Evolutionary conservation across 1,140 invertebrate genomes (phyloP).

Genomic region (Catajapyx aquilonaris): DNA sequence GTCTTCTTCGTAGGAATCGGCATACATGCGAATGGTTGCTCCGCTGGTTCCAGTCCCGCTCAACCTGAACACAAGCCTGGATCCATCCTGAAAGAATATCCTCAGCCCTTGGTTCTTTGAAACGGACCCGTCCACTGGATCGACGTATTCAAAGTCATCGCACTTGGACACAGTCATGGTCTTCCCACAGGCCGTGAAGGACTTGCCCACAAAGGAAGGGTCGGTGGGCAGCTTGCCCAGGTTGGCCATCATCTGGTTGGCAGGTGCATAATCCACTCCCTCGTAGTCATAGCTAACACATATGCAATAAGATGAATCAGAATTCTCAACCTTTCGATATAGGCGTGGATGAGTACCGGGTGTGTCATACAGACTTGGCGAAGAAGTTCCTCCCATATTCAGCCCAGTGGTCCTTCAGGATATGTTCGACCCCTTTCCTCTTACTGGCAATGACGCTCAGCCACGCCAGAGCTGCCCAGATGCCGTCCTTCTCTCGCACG

Average conservation of each 20-base stretch:
- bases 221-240: slow-evolving; percentile 45
- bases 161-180: slow-evolving; percentile 48
- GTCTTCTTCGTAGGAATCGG: slow-evolving; percentile 67
- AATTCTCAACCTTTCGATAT: no score
- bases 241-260: slow-evolving; percentile 65
- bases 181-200: slow-evolving; percentile 35
- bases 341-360: no score
- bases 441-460: slow-evolving; percentile 58
- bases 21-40: slow-evolving; percentile 86
- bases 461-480: slow-evolving; percentile 95
- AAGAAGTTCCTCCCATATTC: slow-evolving; percentile 91
- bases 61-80: slow-evolving; percentile 75
- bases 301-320: no score
- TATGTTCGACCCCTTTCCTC: slow-evolving; percentile 41
- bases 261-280: slow-evolving; percentile 66
- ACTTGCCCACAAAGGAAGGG: slow-evolving; percentile 40
- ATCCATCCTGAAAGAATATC: slow-evolving; percentile 82
- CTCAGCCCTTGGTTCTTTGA: slow-evolving; percentile 84
- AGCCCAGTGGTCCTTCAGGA: slow-evolving; percentile 73
- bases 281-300: slow-evolving; percentile 98
- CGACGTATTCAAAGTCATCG: slow-evolving; percentile 85
- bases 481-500: slow-evolving; percentile 92
- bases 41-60: slow-evolving; percentile 95
- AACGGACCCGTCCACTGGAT: slow-evolving; percentile 80
- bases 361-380: slow-evolving; percentile 64